Evolutionary conservation across 2,888 invertebrate genomes (phyloP).

Genomic region (Rugalucina vietnamica): DNA sequence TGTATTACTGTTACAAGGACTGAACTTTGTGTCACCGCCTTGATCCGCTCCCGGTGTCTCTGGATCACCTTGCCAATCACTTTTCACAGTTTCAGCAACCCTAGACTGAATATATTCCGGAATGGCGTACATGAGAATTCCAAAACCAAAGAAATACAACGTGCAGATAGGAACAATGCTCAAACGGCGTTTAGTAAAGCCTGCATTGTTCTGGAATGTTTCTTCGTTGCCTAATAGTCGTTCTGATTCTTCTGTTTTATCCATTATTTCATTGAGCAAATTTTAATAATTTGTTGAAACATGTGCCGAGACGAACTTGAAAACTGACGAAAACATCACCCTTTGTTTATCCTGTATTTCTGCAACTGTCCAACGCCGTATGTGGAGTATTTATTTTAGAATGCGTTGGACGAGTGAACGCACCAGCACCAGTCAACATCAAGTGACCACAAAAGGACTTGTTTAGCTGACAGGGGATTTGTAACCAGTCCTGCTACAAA

Average conservation of each 20-base stretch:
- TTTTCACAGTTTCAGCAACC: conserved; percentile 6
- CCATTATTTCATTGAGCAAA: background rate
- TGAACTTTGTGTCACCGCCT: background rate
- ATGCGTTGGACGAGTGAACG: too few species aligned
- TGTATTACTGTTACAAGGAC: conserved; percentile 2
- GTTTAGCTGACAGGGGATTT: too few species aligned
- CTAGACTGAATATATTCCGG: conserved; percentile 45
- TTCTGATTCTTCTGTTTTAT: background rate
- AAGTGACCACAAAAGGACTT: too few species aligned
- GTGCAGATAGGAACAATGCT: conserved; percentile 34
- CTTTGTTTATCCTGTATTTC: too few species aligned
- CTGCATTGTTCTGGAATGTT: background rate
- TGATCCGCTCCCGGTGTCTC: background rate
- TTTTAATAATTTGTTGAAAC: too few species aligned
- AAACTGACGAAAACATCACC: too few species aligned
- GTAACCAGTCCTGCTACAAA: too few species aligned
- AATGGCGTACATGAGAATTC: conserved; percentile 22
- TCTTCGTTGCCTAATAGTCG: background rate
- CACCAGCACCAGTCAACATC: too few species aligned
- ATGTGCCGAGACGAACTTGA: too few species aligned
- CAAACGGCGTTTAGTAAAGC: conserved; percentile 15
- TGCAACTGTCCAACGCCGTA: too few species aligned
- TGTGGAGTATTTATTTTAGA: too few species aligned
- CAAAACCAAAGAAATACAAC: conserved; percentile 34
- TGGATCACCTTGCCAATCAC: background rate